Base-by-base conservation (phyloP, 2,797 vertebrate genomes). In the Mormyrops attenuatus region DNA sequence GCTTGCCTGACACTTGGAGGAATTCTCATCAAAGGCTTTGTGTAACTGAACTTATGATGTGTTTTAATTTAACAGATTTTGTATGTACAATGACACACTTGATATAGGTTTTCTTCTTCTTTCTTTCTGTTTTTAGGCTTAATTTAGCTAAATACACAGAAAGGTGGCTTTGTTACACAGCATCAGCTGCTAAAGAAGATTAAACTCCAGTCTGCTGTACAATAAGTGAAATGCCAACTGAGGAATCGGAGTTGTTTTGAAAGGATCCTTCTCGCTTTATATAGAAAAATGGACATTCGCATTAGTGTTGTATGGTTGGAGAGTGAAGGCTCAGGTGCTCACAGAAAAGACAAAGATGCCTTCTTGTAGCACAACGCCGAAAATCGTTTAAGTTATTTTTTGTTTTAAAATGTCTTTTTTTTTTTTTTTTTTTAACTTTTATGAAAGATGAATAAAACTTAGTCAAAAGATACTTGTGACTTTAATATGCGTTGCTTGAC, bases 1-100 rank as follows among this genome's bases (percentile, higher is more conserved):
- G 55, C 89, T 90, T 60, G 55, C 82, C 87, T 90, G 88, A 66
- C 88, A 85, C 87, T 84, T 88, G 87, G 50, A 38, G 82, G 44
- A 85, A 55, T 88, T 60, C 77, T 49, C 60, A 73, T 90, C 55
- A 22, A 60, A 63, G 52, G 13, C n/a, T 80, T 88, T 57, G 22
- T 89, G 85, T 89, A 88, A 84, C 44, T 84, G 17, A 90, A 26
- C 11, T 50, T 88, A 15, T 30, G 8, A 69, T 69, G 63, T 20
- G 86, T 88, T 90, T 90, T 82, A 49, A 60, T 88, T 88, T 63
- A 77, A 38, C 47, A 8, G 55, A 22, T 49, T 57, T 90, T 47
- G 17, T 86, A 55, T 77, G 17, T 90, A 86, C 73, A 85, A 63
- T 8, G 49, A 34, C 60, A 38, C 38, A 88, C 38, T 34, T 38